A percentile compares a stretch with the other conserved stretches of the same genome.
Evolutionary conservation across 2,888 invertebrate genomes (phyloP).

Genomic region (Aethes cnicana): DNA sequence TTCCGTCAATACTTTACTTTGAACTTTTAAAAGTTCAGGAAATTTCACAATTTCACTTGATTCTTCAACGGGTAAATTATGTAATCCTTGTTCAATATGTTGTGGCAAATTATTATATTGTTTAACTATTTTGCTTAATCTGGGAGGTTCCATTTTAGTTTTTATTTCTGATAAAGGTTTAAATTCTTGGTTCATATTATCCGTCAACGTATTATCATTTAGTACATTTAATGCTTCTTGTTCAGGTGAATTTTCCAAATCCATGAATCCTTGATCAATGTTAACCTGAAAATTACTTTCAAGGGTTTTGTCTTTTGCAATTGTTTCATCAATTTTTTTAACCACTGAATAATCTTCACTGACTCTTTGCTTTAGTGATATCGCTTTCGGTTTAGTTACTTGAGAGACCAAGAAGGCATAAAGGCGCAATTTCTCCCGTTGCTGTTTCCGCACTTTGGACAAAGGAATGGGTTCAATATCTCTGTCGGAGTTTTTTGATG

Average conservation of each 20-base stretch:
- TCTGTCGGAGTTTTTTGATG: slow-evolving; percentile 44
- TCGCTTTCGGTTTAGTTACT: slow-evolving; percentile 59
- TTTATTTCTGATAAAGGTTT: background rate
- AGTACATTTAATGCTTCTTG: background rate
- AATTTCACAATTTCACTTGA: no score
- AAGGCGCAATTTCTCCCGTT: slow-evolving; percentile 60
- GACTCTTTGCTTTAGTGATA: slow-evolving; percentile 67
- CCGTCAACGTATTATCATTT: background rate
- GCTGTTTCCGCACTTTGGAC: slow-evolving; percentile 54
- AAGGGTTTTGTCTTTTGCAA: slow-evolving; percentile 40
- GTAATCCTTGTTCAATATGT: no score
- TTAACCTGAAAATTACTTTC: slow-evolving; percentile 7
- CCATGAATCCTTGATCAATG: slow-evolving; percentile 28
- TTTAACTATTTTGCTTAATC: no score
- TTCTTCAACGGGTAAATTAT: no score
- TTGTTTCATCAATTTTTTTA: slow-evolving; percentile 59
- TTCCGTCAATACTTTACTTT: no score
- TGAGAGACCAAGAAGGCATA: slow-evolving; percentile 66
- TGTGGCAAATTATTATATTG: no score
- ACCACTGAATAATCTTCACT: slow-evolving; percentile 59
- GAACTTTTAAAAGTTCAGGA: no score
- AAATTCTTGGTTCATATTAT: background rate
- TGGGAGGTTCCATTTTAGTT: no score
- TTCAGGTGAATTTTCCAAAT: slow-evolving; percentile 13
- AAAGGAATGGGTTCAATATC: slow-evolving; percentile 50